Percentiles rank a stretch among this genome's conserved stretches.
phyloP scores from a whole-genome alignment of 1,140 invertebrate genomes.

The Aphelenchoides fujianensis region DNA sequence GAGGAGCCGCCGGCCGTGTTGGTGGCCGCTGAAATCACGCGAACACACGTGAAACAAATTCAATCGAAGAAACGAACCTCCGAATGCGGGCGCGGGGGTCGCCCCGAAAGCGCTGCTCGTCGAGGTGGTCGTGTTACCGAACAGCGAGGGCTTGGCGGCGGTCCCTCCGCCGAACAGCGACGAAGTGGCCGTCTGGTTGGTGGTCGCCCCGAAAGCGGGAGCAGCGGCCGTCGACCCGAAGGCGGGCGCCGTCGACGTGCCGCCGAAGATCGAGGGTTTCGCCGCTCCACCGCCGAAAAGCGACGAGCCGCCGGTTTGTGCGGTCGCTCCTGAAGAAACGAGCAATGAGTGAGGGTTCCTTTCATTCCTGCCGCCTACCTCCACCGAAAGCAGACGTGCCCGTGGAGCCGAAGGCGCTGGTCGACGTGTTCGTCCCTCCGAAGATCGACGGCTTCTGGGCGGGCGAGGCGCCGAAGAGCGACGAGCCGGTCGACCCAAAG shows the following conservation, averaged over 20 bases:
- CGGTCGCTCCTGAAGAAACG: not conserved
- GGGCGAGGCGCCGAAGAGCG: not conserved
- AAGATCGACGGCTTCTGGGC: constrained; percentile 16
- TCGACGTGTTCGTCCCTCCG: not conserved
- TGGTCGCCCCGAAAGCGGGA: no score
- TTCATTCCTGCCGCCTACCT: not conserved
- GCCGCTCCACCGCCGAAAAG: not conserved
- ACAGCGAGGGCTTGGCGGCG: not conserved
- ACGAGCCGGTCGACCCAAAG: not conserved
- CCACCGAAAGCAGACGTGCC: constrained; percentile 7
- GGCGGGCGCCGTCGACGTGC: no score
- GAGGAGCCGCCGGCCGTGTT: not conserved
- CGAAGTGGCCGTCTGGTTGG: no score
- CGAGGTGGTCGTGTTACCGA: no score
- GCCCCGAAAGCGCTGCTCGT: not conserved
- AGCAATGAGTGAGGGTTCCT: not conserved
- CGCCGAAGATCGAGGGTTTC: constrained; percentile 2
- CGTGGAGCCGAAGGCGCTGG: constrained; percentile 1
- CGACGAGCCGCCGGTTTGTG: not conserved
- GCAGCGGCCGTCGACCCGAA: no score
- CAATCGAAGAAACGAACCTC: no score
- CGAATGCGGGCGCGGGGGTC: not conserved
- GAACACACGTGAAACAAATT: no score
- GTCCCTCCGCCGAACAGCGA: not conserved
- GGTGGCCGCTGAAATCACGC: not conserved